phyloP scores from a whole-genome alignment of 2,797 vertebrate genomes.

The Nothura maculosa region DNA sequence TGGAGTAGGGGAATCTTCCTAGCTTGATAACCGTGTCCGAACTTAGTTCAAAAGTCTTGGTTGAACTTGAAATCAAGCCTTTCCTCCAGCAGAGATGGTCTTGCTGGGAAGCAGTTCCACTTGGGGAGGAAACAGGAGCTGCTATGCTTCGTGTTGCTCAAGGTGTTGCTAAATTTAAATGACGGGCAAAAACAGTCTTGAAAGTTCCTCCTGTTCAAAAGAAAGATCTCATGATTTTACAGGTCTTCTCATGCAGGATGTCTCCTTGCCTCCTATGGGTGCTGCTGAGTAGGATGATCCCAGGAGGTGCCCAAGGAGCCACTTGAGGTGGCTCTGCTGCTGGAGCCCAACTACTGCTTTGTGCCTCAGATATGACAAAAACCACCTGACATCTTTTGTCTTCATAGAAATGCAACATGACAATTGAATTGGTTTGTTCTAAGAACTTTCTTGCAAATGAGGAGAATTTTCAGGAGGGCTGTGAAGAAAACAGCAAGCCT shows the following conservation, averaged over 20 bases:
- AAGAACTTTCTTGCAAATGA: background rate
- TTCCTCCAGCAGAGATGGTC: background rate
- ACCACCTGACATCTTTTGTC: background rate
- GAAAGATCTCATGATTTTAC: accelerated
- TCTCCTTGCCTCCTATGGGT: accelerated
- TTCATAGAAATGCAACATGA: accelerated
- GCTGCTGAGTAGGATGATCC: background rate
- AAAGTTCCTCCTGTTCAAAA: background rate
- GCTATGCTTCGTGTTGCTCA: accelerated
- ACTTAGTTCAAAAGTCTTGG: background rate
- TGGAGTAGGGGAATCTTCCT: background rate
- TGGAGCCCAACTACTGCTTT: accelerated
- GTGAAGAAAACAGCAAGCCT: background rate
- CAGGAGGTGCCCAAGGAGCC: background rate
- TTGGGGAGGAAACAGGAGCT: background rate
- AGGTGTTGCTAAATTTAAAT: background rate
- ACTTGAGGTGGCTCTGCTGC: background rate
- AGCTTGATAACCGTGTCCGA: background rate
- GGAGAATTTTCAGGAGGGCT: background rate
- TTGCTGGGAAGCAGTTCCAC: background rate
- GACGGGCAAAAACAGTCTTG: background rate
- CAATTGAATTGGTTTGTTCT: background rate
- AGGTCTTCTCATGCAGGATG: background rate
- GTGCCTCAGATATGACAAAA: accelerated
- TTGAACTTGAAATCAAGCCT: background rate